These are phyloP conservation scores for Heliothis peltigera DNA, from an alignment of 2,888 invertebrate species.

Conservation along the genomic window DNA sequence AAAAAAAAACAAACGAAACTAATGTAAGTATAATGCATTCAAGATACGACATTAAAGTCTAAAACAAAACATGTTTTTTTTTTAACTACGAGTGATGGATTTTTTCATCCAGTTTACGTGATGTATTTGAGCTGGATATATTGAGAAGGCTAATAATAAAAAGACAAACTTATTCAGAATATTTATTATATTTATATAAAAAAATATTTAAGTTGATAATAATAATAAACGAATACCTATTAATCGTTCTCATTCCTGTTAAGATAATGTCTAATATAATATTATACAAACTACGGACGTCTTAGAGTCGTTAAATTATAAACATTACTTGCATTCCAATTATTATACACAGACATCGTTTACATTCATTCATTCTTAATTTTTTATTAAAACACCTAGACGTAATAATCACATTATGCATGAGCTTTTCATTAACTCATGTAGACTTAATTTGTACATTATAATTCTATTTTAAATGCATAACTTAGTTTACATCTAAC, in stretches of 20 bases:
- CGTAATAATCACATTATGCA: constrained; percentile 81
- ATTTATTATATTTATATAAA: constrained; percentile 65
- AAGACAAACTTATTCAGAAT: constrained; percentile 47
- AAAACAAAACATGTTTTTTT: no score
- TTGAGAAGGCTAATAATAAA: constrained; percentile 5
- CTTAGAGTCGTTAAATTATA: constrained; percentile 63
- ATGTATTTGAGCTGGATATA: background rate
- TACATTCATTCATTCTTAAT: constrained; percentile 60
- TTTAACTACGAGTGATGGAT: no score
- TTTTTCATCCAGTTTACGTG: no score
- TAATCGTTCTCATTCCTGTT: constrained; percentile 61
- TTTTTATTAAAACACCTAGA: constrained; percentile 63
- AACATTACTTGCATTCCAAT: constrained; percentile 65
- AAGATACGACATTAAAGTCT: no score
- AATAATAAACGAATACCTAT: constrained; percentile 71
- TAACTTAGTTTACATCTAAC: constrained; percentile 69
- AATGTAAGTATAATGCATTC: no score
- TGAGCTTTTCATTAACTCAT: constrained; percentile 77
- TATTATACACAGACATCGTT: constrained; percentile 66
- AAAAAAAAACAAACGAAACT: no score
- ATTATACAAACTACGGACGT: constrained; percentile 75
- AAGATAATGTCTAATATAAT: constrained; percentile 58
- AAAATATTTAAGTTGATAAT: constrained; percentile 70
- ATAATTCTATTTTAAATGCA: constrained; percentile 85
- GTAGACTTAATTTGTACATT: constrained; percentile 87